Conservation (phyloP, 2,113 vertebrate genomes). For the Lampris incognitus region DNA sequence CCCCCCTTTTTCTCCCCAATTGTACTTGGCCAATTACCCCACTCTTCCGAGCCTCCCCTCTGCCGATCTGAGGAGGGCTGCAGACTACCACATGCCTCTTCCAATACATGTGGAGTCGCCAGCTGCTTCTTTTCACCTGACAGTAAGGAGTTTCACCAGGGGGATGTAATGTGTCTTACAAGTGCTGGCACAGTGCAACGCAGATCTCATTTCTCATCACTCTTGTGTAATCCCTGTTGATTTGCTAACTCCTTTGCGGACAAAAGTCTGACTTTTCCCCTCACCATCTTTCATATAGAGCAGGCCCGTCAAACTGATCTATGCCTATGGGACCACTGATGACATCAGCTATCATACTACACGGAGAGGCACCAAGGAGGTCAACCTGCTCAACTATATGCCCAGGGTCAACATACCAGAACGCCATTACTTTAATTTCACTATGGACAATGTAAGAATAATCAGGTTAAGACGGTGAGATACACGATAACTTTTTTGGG, state of each 20-base stretch:
- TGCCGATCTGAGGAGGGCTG: too few relatives aligned
- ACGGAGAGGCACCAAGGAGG: slow-evolving; percentile 68
- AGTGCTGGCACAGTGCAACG: too few relatives aligned
- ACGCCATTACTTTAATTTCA: slow-evolving; percentile 52
- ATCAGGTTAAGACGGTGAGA: neutral
- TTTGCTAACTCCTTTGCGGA: neutral
- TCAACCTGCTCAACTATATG: slow-evolving; percentile 75
- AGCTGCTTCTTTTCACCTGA: too few relatives aligned
- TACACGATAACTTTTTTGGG: too few relatives aligned
- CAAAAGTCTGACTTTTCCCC: neutral
- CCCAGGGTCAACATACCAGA: slow-evolving; percentile 4
- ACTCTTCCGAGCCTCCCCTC: too few relatives aligned
- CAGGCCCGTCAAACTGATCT: slow-evolving; percentile 73
- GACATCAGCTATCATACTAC: slow-evolving; percentile 50
- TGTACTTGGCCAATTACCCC: too few relatives aligned
- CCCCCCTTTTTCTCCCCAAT: too few relatives aligned
- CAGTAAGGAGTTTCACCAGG: too few relatives aligned
- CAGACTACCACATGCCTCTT: too few relatives aligned
- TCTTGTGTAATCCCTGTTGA: neutral
- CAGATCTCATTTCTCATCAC: neutral
- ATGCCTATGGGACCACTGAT: slow-evolving; percentile 75
- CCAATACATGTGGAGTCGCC: too few relatives aligned
- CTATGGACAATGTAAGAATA: slow-evolving; percentile 68
- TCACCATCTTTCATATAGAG: slow-evolving; percentile 33
- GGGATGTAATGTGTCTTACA: too few relatives aligned